Conservation (phyloP, 2,113 vertebrate species). For the Gadus macrocephalus region DNA sequence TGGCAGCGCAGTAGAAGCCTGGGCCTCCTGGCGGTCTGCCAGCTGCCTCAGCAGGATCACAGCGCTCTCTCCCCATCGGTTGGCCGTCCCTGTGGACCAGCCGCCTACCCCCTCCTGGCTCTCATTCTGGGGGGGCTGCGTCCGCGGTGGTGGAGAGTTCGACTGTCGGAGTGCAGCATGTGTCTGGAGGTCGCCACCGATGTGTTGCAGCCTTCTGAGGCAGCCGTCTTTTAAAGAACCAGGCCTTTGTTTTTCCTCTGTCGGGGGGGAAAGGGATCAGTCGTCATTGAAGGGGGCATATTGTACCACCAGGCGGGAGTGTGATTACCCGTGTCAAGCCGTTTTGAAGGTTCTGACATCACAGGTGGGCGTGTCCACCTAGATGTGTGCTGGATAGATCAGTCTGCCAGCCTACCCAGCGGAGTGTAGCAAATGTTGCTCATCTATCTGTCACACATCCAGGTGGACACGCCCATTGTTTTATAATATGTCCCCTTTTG, state of each 20-base stretch:
- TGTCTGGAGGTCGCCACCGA: conserved; percentile 27
- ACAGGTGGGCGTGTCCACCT: too few species aligned
- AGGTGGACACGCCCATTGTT: too few species aligned
- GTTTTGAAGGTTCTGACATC: too few species aligned
- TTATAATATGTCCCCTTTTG: too few species aligned
- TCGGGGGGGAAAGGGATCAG: not conserved
- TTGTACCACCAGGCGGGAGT: too few species aligned
- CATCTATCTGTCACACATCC: too few species aligned
- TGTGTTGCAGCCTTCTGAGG: conserved; percentile 50
- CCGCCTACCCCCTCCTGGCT: not conserved
- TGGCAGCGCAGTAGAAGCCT: conserved; percentile 38
- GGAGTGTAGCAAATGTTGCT: too few species aligned
- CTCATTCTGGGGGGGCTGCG: not conserved
- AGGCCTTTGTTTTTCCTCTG: conserved; percentile 25
- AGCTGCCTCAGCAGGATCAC: conserved; percentile 49
- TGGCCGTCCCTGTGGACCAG: not conserved
- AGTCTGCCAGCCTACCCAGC: too few species aligned
- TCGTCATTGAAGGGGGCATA: not conserved
- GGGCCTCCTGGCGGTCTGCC: conserved; percentile 55
- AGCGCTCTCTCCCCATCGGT: conserved; percentile 36
- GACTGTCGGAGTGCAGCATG: conserved; percentile 1
- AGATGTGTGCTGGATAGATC: too few species aligned
- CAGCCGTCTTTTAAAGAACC: conserved; percentile 40
- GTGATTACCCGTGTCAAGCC: too few species aligned
- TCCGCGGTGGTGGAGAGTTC: not conserved